Conservation (phyloP, 2,113 vertebrate species). For the Zosterops borbonicus region DNA sequence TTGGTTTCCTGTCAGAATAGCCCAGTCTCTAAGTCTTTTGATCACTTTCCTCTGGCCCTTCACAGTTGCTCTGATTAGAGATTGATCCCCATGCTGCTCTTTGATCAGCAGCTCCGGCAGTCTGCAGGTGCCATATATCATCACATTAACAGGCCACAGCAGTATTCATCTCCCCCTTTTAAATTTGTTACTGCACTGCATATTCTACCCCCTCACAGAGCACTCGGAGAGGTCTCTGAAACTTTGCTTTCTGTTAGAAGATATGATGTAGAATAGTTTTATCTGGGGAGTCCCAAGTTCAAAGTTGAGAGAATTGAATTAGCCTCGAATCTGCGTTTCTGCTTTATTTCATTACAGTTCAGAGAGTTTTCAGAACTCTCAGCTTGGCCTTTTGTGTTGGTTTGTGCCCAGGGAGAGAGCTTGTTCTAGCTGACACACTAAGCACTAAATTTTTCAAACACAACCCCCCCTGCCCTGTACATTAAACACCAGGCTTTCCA, state of each 20-base stretch:
- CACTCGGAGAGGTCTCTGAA: background rate
- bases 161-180: background rate
- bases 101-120: constrained; percentile 75
- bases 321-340: background rate
- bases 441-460: constrained; percentile 50
- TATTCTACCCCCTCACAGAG: background rate
- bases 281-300: constrained; percentile 24
- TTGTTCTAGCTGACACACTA: constrained; percentile 39
- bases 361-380: background rate
- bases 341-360: constrained; percentile 7
- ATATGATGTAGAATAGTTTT: background rate
- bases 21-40: constrained; percentile 69
- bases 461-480: background rate
- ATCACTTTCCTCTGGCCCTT: constrained; percentile 73
- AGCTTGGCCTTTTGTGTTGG: background rate
- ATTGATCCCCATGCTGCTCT: constrained; percentile 67
- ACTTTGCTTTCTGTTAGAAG: constrained; percentile 10
- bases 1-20: constrained; percentile 72
- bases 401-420: constrained; percentile 40
- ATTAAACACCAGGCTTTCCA: constrained; percentile 29
- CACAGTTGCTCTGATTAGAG: constrained; percentile 68
- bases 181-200: background rate
- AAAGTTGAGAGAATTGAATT: constrained; percentile 28
- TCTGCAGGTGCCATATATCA: constrained; percentile 77
- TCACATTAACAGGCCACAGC: constrained; percentile 63